Evolutionary conservation across 2,888 invertebrate species (phyloP).

Genomic region (Rhamphomyia laevipes): DNA sequence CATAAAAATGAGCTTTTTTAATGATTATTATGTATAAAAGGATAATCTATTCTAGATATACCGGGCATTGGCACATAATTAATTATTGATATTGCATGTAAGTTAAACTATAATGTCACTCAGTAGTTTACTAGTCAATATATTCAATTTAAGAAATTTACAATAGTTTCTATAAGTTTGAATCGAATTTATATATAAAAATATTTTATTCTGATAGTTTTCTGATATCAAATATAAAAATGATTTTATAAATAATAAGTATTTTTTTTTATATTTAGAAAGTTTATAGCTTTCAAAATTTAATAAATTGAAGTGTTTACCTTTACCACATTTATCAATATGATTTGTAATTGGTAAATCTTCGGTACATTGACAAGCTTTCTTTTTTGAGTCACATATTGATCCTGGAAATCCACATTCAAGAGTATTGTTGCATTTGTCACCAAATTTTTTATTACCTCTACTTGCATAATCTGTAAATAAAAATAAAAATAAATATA

Average conservation of each 20-base stretch:
- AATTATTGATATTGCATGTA: too few species aligned
- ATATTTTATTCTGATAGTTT: too few species aligned
- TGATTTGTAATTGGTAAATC: slow-evolving; percentile 69
- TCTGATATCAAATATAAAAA: too few species aligned
- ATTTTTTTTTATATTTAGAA: background rate
- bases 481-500: slow-evolving; percentile 5
- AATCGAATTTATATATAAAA: too few species aligned
- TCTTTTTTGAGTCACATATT: slow-evolving; percentile 55
- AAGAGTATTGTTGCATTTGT: slow-evolving; percentile 53
- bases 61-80: too few species aligned
- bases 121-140: too few species aligned
- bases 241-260: background rate
- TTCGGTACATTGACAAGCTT: slow-evolving; percentile 60
- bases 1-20: too few species aligned
- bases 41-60: too few species aligned
- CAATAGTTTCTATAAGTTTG: too few species aligned
- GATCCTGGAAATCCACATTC: slow-evolving; percentile 69
- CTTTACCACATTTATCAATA: slow-evolving; percentile 73
- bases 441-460: slow-evolving; percentile 59
- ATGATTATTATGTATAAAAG: too few species aligned
- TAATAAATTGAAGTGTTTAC: slow-evolving; percentile 41
- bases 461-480: slow-evolving; percentile 42
- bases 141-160: too few species aligned
- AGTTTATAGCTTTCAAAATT: slow-evolving; percentile 12
- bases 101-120: too few species aligned